Evolutionary conservation across 2,797 vertebrate species (phyloP).

Genomic region (Prunella strophiata): DNA sequence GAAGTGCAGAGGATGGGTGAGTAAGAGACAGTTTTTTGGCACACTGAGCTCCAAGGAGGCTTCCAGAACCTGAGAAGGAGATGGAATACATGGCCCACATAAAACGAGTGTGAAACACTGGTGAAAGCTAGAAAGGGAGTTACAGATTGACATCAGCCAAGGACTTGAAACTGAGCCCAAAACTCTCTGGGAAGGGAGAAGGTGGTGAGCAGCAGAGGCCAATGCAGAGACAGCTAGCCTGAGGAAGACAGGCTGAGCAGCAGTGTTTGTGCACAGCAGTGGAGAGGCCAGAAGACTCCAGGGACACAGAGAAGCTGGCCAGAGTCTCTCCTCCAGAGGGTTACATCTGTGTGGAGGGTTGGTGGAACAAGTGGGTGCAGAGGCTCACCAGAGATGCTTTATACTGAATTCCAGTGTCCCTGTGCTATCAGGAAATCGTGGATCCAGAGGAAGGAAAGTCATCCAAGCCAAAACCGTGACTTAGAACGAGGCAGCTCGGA

Average conservation of each 20-base stretch:
- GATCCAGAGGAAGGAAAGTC: not conserved
- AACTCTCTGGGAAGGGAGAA: not conserved
- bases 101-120: slow-evolving; percentile 17
- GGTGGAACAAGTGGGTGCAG: not conserved
- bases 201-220: not conserved
- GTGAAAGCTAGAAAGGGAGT: slow-evolving; percentile 33
- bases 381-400: not conserved
- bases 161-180: slow-evolving; percentile 8
- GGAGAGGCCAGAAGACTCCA: not conserved
- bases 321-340: not conserved
- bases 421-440: not conserved
- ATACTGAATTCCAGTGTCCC: not conserved
- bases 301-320: not conserved
- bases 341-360: not conserved
- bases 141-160: slow-evolving; percentile 38
- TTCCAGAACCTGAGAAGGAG: slow-evolving; percentile 27
- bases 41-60: not conserved
- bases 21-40: slow-evolving; percentile 54
- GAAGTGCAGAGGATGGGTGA: slow-evolving; percentile 41
- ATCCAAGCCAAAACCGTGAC: not conserved
- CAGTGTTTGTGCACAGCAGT: not conserved
- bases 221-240: not conserved
- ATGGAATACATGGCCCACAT: slow-evolving; percentile 29
- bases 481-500: fast-evolving
- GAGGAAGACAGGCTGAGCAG: not conserved